Evolutionary conservation across 2,888 invertebrate species (phyloP).

Genomic region (Lysandra bellargus): DNA sequence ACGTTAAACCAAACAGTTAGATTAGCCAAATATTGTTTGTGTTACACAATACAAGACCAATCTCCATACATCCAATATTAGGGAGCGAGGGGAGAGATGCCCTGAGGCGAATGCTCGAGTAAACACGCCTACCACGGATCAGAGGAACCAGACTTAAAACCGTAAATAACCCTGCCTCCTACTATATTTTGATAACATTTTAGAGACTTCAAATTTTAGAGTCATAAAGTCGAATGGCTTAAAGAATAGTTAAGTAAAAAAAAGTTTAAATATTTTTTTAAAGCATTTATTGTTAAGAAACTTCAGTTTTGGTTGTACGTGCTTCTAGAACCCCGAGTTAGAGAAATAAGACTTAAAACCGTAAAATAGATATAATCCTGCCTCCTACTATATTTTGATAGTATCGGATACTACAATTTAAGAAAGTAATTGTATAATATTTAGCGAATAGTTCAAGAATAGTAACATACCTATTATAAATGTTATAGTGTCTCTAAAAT

Average conservation of each 20-base stretch:
- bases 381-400: background rate
- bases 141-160: slow-evolving; percentile 38
- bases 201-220: background rate
- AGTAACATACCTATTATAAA: too few relatives aligned
- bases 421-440: too few relatives aligned
- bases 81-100: slow-evolving; percentile 49
- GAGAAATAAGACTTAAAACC: slow-evolving; percentile 37
- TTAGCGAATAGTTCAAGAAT: too few relatives aligned
- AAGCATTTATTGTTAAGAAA: too few relatives aligned
- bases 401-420: too few relatives aligned
- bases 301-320: too few relatives aligned
- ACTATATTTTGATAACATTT: background rate
- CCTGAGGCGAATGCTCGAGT: slow-evolving; percentile 47
- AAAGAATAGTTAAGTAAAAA: too few relatives aligned
- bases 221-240: background rate
- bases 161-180: slow-evolving; percentile 1
- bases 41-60: slow-evolving; percentile 61
- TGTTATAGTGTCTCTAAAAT: too few relatives aligned
- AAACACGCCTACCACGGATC: slow-evolving; percentile 44
- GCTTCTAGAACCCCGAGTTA: slow-evolving; percentile 31
- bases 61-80: slow-evolving; percentile 67
- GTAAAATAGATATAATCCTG: background rate
- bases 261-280: too few relatives aligned
- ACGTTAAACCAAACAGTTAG: slow-evolving; percentile 60
- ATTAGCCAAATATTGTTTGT: slow-evolving; percentile 72